Conservation (phyloP, 2,113 vertebrate species). For the Pedetes capensis region DNA sequence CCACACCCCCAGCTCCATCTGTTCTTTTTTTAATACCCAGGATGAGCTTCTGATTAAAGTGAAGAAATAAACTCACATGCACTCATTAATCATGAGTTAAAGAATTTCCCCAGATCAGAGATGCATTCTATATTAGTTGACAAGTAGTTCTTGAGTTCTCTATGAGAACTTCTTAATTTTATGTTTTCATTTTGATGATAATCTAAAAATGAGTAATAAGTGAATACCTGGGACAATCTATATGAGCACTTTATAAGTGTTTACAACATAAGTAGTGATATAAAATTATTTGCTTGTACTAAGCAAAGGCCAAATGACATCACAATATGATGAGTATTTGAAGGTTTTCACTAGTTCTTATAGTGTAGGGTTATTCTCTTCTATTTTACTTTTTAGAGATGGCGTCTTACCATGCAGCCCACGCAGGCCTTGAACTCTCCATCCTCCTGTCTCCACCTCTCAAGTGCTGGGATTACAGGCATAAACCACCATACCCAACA, state of each 20-base stretch:
- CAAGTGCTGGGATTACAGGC: too few species aligned
- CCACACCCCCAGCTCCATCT: background rate
- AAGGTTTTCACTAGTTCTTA: slow-evolving; percentile 11
- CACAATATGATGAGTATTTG: background rate
- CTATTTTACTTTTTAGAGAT: too few species aligned
- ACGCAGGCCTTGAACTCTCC: too few species aligned
- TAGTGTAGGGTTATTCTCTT: too few species aligned
- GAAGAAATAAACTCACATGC: slow-evolving; percentile 29
- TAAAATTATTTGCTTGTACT: slow-evolving; percentile 4
- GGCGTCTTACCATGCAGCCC: too few species aligned
- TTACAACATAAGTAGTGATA: background rate
- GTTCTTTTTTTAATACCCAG: background rate
- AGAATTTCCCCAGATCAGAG: background rate
- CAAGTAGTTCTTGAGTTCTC: background rate
- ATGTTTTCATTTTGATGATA: slow-evolving; percentile 39
- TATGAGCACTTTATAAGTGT: background rate
- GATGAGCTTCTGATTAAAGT: background rate
- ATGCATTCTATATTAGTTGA: background rate
- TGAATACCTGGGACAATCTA: background rate
- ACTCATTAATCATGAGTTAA: slow-evolving; percentile 6
- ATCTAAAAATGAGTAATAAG: background rate
- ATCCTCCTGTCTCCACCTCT: too few species aligned
- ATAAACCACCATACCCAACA: too few species aligned
- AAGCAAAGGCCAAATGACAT: slow-evolving; percentile 16
- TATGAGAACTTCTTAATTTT: slow-evolving; percentile 15